phyloP scores from a whole-genome alignment of 1,140 invertebrate genomes.

The Calephelis virginiensis region DNA sequence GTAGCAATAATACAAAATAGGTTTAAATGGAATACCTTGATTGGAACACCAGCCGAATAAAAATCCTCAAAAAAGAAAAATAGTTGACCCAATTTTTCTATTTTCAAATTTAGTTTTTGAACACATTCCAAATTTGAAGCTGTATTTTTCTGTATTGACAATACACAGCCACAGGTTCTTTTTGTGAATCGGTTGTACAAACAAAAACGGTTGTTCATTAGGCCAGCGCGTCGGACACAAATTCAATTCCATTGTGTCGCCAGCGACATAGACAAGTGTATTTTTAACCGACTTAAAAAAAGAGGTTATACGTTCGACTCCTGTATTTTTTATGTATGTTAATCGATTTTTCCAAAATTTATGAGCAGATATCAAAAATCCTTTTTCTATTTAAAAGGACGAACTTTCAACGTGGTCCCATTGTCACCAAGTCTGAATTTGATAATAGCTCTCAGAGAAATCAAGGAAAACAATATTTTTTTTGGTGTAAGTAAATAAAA shows the following conservation, averaged over 20 bases:
- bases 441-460: too few relatives aligned
- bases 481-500: too few relatives aligned
- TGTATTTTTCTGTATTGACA: conserved; percentile 13
- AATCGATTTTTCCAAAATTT: too few relatives aligned
- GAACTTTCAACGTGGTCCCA: too few relatives aligned
- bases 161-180: conserved; percentile 12
- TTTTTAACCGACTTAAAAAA: not conserved
- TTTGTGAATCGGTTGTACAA: conserved; percentile 14
- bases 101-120: conserved; percentile 13
- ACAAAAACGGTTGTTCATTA: conserved; percentile 17
- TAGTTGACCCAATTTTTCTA: not conserved
- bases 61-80: not conserved
- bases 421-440: too few relatives aligned
- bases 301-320: too few relatives aligned
- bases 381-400: too few relatives aligned
- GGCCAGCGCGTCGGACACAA: conserved; percentile 11
- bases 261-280: conserved; percentile 15
- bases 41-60: not conserved
- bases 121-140: conserved; percentile 13
- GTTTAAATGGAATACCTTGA: too few relatives aligned
- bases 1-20: too few relatives aligned
- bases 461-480: too few relatives aligned
- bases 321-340: too few relatives aligned
- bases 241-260: conserved; percentile 14
- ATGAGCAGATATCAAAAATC: too few relatives aligned